Percentiles rank a stretch among this genome's conserved stretches.
phyloP scores from a whole-genome alignment of 2,888 invertebrate genomes.

The Marasmarcha lunaedactyla region DNA sequence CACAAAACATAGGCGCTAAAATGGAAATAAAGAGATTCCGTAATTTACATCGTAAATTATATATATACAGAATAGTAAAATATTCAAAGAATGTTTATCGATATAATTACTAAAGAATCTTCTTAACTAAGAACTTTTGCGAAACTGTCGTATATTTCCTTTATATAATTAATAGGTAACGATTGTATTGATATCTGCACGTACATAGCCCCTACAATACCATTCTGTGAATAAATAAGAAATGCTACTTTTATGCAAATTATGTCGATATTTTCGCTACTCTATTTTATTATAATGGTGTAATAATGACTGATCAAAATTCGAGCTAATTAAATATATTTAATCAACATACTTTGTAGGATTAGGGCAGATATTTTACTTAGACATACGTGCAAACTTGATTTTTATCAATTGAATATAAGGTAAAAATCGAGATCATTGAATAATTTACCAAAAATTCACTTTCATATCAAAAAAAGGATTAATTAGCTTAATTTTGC shows the following conservation, averaged over 20 bases:
- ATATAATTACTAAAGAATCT: conserved; percentile 31
- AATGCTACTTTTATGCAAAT: not conserved
- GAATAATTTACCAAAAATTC: no score
- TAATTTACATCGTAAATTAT: conserved; percentile 54
- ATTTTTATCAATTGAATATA: no score
- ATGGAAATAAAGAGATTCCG: conserved; percentile 66
- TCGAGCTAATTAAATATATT: no score
- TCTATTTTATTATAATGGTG: no score
- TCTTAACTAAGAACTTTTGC: conserved; percentile 18
- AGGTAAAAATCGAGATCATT: no score
- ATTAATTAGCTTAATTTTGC: no score
- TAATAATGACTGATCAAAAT: no score
- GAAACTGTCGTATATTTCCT: conserved; percentile 6
- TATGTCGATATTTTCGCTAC: not conserved
- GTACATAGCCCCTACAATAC: not conserved
- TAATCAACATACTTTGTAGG: no score
- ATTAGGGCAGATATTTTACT: no score
- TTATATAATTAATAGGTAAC: conserved; percentile 6
- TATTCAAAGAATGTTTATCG: conserved; percentile 48
- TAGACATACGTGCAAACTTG: no score
- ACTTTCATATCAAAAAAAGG: no score
- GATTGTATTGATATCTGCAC: conserved; percentile 1
- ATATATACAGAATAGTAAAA: conserved; percentile 42
- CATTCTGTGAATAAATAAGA: not conserved
- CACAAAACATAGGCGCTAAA: conserved; percentile 48